Base-by-base conservation (phyloP, 2,888 invertebrate genomes). In the Deroplatys truncata region DNA sequence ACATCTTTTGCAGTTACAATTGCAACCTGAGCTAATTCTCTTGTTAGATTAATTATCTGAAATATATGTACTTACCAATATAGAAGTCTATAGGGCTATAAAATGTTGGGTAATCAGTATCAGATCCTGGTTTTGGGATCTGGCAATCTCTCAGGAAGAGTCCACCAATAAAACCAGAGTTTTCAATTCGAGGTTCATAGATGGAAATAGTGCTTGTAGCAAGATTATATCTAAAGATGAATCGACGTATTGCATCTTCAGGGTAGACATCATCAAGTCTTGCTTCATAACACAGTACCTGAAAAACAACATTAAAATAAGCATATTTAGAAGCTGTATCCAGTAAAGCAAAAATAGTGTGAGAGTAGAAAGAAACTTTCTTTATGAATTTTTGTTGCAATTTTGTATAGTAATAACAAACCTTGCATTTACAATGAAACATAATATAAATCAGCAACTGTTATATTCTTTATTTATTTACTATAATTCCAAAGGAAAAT, bases 61-160 rank as follows among this genome's bases (percentile, higher is more conserved):
- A 28, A 84, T 28, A 84, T 28, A 31, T 31, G 10, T 4, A 84
- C 87, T 93, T 91, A 95, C 98, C 98, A 90, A 98, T 96, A 92
- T 95, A 96, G 92, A 98, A 97, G 93, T 97, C 97, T 72, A 95
- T 95, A 0, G 98, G 97, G 0, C 96, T 96, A 92, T 96, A 98
- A 93, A 96, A 97, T 5, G 95, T 94, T 0, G 97, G 97, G 92
- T 96, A 95, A 92, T 97, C 95, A 3, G 95, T 95, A 91, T 95
- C 95, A 0, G 95, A 95, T 0, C 95, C 95, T 0, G 97, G 97
- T 91, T 97, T 97, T 28, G 96, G 95, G 49, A 98, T 92, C 28
- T 95, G 93, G 92, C 95, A 96, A 82, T 96, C 93, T 91, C 95
- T 95, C 86, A 98, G 94, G 93, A 98, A 98, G 92, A 95, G 95